A percentile compares a stretch with the other conserved stretches of the same genome.
These are phyloP conservation scores for Artibeus lituratus DNA, from an alignment of 2,797 vertebrate genomes.

Conservation along the genomic window DNA sequence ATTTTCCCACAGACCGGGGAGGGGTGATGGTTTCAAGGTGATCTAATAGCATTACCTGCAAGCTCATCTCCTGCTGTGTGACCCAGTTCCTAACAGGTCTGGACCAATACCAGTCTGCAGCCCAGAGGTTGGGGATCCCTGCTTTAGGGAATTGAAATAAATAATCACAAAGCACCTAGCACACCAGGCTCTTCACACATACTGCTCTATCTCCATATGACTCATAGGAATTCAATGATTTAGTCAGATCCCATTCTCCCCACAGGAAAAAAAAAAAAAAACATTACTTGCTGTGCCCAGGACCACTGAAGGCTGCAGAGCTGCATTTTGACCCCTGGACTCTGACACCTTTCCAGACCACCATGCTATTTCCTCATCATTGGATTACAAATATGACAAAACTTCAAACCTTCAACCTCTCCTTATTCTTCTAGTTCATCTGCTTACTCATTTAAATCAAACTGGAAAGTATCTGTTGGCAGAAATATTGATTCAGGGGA, in stretches of 20 bases:
- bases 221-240: neutral
- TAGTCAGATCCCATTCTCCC: neutral
- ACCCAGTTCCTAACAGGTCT: too few relatives aligned
- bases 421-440: neutral
- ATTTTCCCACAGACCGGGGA: too few relatives aligned
- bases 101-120: too few relatives aligned
- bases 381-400: neutral
- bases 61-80: too few relatives aligned
- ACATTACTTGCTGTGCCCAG: too few relatives aligned
- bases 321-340: neutral
- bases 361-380: fast-evolving
- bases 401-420: neutral
- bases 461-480: neutral
- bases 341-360: neutral
- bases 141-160: neutral
- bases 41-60: too few relatives aligned
- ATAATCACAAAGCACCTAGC: fast-evolving
- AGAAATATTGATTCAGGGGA: too few relatives aligned
- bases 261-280: fast-evolving
- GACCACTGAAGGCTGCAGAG: neutral
- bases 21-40: too few relatives aligned
- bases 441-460: neutral
- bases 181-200: fast-evolving
- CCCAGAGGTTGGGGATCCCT: too few relatives aligned
- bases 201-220: neutral